Evolutionary conservation across 2,797 vertebrate species (phyloP).

Genomic region (Melanotaenia maccullochi): DNA sequence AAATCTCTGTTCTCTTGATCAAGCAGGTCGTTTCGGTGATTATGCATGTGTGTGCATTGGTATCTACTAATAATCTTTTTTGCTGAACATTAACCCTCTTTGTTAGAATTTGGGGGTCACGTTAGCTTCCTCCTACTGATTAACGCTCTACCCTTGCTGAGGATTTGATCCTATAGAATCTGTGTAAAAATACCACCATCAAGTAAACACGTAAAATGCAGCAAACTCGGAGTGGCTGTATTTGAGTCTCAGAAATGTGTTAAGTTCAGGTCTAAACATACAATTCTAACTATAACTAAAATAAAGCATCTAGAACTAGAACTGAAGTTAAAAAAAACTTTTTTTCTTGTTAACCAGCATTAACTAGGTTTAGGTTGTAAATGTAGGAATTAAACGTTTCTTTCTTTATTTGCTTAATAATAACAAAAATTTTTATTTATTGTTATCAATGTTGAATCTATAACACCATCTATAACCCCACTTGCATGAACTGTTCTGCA

Average conservation of each 20-base stretch:
- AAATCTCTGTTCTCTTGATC: constrained; percentile 29
- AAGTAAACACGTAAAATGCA: background rate
- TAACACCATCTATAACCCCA: background rate
- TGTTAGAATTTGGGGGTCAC: background rate
- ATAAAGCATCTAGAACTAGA: no score
- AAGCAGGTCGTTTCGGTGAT: constrained; percentile 18
- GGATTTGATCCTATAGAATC: background rate
- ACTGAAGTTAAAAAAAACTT: no score
- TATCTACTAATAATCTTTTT: constrained; percentile 26
- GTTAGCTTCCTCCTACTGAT: background rate
- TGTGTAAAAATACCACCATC: background rate
- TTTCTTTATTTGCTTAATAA: background rate
- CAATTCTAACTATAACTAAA: no score
- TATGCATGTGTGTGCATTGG: constrained; percentile 21
- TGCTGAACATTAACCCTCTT: constrained; percentile 22
- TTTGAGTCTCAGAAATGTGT: background rate
- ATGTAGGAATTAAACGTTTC: no score
- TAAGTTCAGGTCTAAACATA: background rate
- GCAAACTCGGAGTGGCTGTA: background rate
- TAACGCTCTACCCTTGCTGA: background rate
- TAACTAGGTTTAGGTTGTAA: no score
- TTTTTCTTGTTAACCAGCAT: no score
- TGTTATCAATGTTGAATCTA: background rate
- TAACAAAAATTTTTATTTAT: background rate
- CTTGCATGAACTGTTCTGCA: no score